These are phyloP conservation scores for Rhinogobius similis DNA, from an alignment of 2,113 vertebrate genomes.

Conservation along the genomic window DNA sequence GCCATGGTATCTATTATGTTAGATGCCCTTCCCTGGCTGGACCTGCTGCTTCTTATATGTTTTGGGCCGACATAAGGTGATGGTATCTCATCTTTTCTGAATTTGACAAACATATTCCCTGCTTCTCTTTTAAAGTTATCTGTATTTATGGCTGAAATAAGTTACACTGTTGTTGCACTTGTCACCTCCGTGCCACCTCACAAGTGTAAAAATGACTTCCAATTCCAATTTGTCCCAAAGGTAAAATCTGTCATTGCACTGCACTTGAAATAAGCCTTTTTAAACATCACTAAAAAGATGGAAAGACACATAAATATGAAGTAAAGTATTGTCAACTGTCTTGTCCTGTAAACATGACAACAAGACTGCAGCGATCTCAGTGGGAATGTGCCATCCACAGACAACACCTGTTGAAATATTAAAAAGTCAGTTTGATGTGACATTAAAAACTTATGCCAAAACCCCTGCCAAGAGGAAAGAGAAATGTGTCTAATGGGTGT, in stretches of 20 bases:
- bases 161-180: not conserved
- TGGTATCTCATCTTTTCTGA: too few relatives aligned
- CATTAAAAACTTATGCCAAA: slow-evolving; percentile 47
- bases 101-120: too few relatives aligned
- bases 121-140: not conserved
- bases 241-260: too few relatives aligned
- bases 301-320: too few relatives aligned
- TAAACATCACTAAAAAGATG: too few relatives aligned
- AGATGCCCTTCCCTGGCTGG: not conserved
- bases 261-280: too few relatives aligned
- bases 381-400: not conserved
- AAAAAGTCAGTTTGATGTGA: slow-evolving; percentile 8
- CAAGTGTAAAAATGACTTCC: too few relatives aligned
- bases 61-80: not conserved
- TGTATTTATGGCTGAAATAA: not conserved
- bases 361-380: not conserved
- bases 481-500: slow-evolving; percentile 32
- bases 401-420: not conserved
- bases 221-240: too few relatives aligned
- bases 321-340: too few relatives aligned
- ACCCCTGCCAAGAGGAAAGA: slow-evolving; percentile 27
- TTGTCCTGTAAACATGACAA: too few relatives aligned
- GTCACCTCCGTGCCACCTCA: not conserved
- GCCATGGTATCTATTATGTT: not conserved
- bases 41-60: not conserved